Evolutionary conservation across 2,888 invertebrate genomes (phyloP), one percentile per base, ranked within the genome.

Genomic region (Tetragonula carbonaria): DNA sequence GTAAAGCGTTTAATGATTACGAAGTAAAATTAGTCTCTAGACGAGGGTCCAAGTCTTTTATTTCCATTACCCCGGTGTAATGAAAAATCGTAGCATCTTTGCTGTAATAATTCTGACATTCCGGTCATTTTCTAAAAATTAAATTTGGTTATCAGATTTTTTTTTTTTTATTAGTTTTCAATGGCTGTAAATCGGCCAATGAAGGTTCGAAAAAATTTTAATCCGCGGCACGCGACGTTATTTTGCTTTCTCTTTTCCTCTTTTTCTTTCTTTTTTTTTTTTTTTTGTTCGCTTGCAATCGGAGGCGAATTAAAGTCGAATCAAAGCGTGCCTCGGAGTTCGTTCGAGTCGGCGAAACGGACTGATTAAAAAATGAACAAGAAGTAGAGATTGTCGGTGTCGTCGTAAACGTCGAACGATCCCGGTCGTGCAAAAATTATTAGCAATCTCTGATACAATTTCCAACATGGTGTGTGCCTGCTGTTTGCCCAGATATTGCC

Each of bases 391-490:
- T 67, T 77, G 45, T 55, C 63, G 74, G 75, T 79, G 86, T 82
- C 87, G 80, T 86, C 87, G 81, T 86, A 84, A 87, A 81, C 81
- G 82, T 82, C 78, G 82, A 86, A 79, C 80, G 63, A 21, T 63
- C 70, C 74, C 63, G 45, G 66, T 81, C 68, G 63, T 87, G 85
- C 81, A 87, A 87, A 84, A 87, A 85, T 87, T 83, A 87, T 86
- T 85, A 85, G 83, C 87, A 87, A 87, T 87, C 87, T 87, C 86
- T 83, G 87, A 80, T 85, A 70, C 79, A 87, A 86, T 87, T 85
- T 86, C 72, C 74, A 63, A 74, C 80, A 3, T 65, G 45, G 45
- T 51, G 38, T 51, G 38, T 57, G 16, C 33, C 23, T 62, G 78
- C 23, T 62, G 78, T 72, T 80, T 23, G 70, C 81, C 71, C 50